Evolutionary conservation across 2,888 invertebrate genomes (phyloP), one percentile per base, ranked within the genome.

Genomic region (Cistogaster globosa): DNA sequence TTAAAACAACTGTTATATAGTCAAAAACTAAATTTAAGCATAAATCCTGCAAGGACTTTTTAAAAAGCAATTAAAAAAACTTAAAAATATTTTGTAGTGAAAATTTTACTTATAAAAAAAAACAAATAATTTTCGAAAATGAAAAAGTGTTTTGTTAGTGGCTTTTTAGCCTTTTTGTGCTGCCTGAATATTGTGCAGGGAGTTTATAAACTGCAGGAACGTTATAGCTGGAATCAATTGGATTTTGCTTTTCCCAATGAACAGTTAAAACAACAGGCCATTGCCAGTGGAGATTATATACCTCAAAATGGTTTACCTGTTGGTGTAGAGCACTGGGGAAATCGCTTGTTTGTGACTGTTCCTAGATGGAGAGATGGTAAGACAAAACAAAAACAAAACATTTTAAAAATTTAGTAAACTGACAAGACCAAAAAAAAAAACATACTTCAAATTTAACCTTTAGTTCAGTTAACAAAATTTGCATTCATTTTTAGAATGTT

Each of bases 221-320:
- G 95, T 83, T 97, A 95, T 90, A 94, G 95, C 71, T 97, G 97
- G 97, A 95, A 94, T 69, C 93, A 94, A 51, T 88, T 97, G 90
- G 97, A 97, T 91, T 97, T 95, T 92, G 95, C 95, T 53, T 97
- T 95, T 91, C 96, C 96, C 0, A 94, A 94, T 86, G 93, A 94
- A 22, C 92, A 93, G 68, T 93, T 94, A 11, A 94, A 95, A 88
- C 94, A 94, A 87, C 93, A 94, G 84, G 96, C 96, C 0, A 92
- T 96, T 11, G 91, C 93, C 53, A 94, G 94, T 0, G 95, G 95
- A 7, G 94, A 94, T 63, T 95, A 95, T 87, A 94, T 96, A 12
- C 96, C 96, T 0, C 95, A 96, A 90, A 97, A 97, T 90, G 96
- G 95, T 71, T 93, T 97, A 1, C 97, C 97, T 0, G 96, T 97